These are phyloP conservation scores for Ptychochromis oligacanthus DNA, from an alignment of 2,113 vertebrate species.

Conservation along the genomic window DNA sequence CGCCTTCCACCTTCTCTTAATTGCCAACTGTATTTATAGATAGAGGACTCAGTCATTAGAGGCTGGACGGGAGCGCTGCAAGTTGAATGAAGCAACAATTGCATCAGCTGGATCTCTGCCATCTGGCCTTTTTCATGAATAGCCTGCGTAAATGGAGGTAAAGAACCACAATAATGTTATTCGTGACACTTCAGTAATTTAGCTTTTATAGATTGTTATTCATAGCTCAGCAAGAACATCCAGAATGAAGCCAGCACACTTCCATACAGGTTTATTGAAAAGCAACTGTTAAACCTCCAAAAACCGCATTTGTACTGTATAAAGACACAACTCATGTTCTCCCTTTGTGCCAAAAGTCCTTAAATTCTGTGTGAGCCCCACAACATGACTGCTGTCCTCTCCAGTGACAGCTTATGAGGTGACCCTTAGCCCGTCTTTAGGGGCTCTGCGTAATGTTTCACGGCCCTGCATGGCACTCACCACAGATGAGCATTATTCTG, in stretches of 20 bases:
- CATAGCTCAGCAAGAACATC: background rate
- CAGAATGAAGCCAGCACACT: background rate
- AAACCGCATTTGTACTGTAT: background rate
- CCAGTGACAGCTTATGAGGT: slow-evolving; percentile 18
- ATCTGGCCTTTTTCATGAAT: slow-evolving; percentile 10
- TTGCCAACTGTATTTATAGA: slow-evolving; percentile 50
- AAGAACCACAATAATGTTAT: background rate
- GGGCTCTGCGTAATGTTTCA: slow-evolving; percentile 5
- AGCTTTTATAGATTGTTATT: background rate
- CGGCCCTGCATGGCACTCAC: slow-evolving; percentile 5
- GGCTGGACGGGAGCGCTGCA: slow-evolving; percentile 2
- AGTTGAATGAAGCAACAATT: background rate
- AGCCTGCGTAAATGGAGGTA: background rate
- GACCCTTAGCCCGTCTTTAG: slow-evolving; percentile 42
- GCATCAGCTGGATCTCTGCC: slow-evolving; percentile 17
- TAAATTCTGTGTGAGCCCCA: background rate
- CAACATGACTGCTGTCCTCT: slow-evolving; percentile 27
- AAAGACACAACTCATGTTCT: background rate
- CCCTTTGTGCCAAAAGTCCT: slow-evolving; percentile 10
- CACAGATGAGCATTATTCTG: slow-evolving; percentile 37
- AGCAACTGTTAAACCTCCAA: background rate
- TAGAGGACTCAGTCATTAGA: slow-evolving; percentile 14
- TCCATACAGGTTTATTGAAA: background rate
- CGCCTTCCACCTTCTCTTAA: slow-evolving; percentile 28
- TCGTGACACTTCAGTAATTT: background rate